Percentiles rank a stretch among this genome's conserved stretches.
Evolutionary conservation across 2,888 invertebrate genomes (phyloP).

Genomic region (Tanypteryx hageni): DNA sequence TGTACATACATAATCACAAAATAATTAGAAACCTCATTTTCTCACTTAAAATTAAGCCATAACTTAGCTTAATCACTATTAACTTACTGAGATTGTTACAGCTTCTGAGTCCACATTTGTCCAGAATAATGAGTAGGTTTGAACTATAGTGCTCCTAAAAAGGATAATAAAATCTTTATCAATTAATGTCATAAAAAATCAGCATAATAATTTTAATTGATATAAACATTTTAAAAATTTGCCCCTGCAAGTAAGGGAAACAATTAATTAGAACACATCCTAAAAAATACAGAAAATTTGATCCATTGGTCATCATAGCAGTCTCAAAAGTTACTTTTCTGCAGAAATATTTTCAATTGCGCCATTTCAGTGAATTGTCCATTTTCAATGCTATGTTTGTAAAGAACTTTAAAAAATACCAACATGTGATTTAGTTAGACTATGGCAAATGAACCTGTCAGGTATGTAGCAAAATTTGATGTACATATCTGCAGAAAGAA

Average conservation of each 20-base stretch:
- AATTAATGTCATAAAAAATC: not conserved
- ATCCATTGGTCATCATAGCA: not conserved
- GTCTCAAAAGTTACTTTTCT: not conserved
- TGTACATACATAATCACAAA: too few relatives aligned
- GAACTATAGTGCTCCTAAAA: slow-evolving; percentile 15
- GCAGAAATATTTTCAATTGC: not conserved
- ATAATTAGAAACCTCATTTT: too few relatives aligned
- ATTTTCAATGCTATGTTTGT: not conserved
- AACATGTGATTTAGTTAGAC: too few relatives aligned
- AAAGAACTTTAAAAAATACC: too few relatives aligned
- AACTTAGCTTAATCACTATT: too few relatives aligned
- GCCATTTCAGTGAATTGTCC: not conserved
- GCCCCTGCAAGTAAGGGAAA: not conserved
- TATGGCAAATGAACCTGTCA: too few relatives aligned
- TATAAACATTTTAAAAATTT: not conserved
- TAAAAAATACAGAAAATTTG: not conserved
- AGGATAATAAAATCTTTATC: not conserved
- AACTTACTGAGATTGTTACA: not conserved
- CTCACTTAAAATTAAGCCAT: too few relatives aligned
- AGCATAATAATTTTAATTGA: too few relatives aligned
- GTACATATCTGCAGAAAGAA: too few relatives aligned
- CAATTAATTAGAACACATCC: not conserved
- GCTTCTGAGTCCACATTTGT: slow-evolving; percentile 1
- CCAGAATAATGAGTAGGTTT: slow-evolving; percentile 46
- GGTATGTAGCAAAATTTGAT: too few relatives aligned